Evolutionary conservation across 2,888 invertebrate genomes (phyloP).

Genomic region (Drosophila yooni): DNA sequence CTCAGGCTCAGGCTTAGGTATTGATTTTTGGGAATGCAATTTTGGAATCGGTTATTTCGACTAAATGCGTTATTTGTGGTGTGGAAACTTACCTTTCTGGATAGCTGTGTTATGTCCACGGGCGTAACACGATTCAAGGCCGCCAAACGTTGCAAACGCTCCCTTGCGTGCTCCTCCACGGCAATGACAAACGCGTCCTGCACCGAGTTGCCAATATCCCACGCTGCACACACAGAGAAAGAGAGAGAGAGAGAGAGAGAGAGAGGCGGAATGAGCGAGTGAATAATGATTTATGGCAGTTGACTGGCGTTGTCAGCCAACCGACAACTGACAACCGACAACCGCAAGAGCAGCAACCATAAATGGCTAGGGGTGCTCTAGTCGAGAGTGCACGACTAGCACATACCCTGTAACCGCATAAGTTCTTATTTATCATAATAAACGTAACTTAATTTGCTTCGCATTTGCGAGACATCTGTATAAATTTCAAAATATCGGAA

Average conservation of each 20-base stretch:
- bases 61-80: not conserved
- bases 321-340: constrained; percentile 24
- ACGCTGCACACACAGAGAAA: constrained; percentile 86
- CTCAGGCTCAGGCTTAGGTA: not conserved
- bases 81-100: constrained; percentile 89
- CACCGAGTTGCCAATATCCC: constrained; percentile 94
- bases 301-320: constrained; percentile 38
- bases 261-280: constrained; percentile 1
- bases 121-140: constrained; percentile 97
- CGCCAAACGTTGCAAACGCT: constrained; percentile 95
- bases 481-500: not conserved
- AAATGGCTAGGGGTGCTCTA: not conserved
- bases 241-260: constrained; percentile 7
- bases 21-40: not conserved
- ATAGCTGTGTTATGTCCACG: constrained; percentile 96
- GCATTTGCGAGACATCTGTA: not conserved
- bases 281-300: constrained; percentile 55
- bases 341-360: constrained; percentile 18
- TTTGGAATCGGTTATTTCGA: not conserved
- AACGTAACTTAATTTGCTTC: not conserved
- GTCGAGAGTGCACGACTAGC: not conserved
- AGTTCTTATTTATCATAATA: not conserved
- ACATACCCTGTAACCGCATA: not conserved
- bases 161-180: constrained; percentile 97
- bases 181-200: constrained; percentile 99